Percentiles rank a stretch among this genome's conserved stretches.
Conservation (phyloP, 2,113 vertebrate genomes). For the Mormoops blainvillei region DNA sequence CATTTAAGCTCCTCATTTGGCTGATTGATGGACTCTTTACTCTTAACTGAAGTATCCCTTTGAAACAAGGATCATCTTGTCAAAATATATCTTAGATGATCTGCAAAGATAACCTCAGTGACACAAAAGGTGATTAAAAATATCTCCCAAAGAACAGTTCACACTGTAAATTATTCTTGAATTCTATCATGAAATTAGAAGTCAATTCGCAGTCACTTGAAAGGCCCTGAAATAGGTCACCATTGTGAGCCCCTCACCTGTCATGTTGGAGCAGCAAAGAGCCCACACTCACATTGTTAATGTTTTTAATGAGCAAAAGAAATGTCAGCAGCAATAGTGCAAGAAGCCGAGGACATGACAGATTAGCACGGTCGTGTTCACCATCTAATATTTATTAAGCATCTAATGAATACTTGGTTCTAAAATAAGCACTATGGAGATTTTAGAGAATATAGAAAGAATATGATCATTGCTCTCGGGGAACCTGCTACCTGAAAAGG, state of each 20-base stretch:
- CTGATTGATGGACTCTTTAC: neutral
- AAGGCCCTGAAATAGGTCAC: constrained; percentile 12
- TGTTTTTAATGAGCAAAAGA: constrained; percentile 52
- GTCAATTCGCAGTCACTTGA: constrained; percentile 24
- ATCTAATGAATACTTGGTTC: neutral
- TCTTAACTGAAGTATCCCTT: neutral
- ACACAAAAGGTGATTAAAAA: neutral
- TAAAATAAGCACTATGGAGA: neutral
- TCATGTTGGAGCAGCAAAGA: neutral
- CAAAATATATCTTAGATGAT: constrained; percentile 17
- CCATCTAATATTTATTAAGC: constrained; percentile 1
- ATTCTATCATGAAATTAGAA: constrained; percentile 24
- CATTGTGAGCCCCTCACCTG: neutral
- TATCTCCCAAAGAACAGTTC: neutral
- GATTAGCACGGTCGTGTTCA: neutral
- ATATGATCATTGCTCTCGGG: neutral
- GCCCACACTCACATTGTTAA: neutral
- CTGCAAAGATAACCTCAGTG: neutral
- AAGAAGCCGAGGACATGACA: neutral
- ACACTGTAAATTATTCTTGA: neutral
- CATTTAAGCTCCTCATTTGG: neutral
- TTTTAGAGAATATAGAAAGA: neutral
- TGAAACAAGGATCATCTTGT: constrained; percentile 46
- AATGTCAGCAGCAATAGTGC: neutral
- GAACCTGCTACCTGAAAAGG: neutral